Evolutionary conservation across 2,113 vertebrate genomes (phyloP).

Genomic region (Girardinichthys multiradiatus): DNA sequence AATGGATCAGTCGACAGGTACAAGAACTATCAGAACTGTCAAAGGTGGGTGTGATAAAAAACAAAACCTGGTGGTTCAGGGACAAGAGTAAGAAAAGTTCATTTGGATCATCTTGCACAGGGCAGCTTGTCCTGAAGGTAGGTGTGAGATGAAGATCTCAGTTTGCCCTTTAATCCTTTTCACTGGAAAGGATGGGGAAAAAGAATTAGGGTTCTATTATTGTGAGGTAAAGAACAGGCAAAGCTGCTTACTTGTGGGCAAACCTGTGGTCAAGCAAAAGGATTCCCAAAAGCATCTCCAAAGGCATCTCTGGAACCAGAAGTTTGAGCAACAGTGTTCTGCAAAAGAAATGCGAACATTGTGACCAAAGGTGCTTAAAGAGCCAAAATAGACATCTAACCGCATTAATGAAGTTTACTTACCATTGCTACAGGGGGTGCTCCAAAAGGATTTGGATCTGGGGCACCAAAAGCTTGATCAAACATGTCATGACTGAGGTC

Average conservation of each 20-base stretch:
- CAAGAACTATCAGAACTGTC: conserved; percentile 31
- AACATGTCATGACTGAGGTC: conserved; percentile 70
- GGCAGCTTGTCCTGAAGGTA: conserved; percentile 42
- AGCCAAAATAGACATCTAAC: no score
- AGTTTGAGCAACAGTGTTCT: conserved; percentile 56
- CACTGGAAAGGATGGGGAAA: conserved; percentile 24
- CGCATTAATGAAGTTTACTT: conserved; percentile 24
- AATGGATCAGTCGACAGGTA: conserved; percentile 61
- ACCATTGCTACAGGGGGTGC: conserved; percentile 74
- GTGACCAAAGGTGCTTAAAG: background rate
- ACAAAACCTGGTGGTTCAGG: background rate
- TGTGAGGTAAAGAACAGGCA: background rate
- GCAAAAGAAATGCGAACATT: background rate
- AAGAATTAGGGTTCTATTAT: background rate
- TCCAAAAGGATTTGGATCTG: conserved; percentile 71
- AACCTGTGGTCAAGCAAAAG: conserved; percentile 84
- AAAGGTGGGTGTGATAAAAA: conserved; percentile 18
- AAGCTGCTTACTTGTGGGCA: conserved; percentile 33
- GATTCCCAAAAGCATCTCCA: conserved; percentile 87
- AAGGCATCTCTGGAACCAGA: conserved; percentile 73
- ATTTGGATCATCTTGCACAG: conserved; percentile 62
- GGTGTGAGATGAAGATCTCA: conserved; percentile 23
- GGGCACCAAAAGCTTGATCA: conserved; percentile 83
- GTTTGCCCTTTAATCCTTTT: conserved; percentile 14
- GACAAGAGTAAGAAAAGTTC: conserved; percentile 39